phyloP scores from a whole-genome alignment of 30 jellyfish, hydroid and myxozoan species.

The Chironex yamaguchii region DNA sequence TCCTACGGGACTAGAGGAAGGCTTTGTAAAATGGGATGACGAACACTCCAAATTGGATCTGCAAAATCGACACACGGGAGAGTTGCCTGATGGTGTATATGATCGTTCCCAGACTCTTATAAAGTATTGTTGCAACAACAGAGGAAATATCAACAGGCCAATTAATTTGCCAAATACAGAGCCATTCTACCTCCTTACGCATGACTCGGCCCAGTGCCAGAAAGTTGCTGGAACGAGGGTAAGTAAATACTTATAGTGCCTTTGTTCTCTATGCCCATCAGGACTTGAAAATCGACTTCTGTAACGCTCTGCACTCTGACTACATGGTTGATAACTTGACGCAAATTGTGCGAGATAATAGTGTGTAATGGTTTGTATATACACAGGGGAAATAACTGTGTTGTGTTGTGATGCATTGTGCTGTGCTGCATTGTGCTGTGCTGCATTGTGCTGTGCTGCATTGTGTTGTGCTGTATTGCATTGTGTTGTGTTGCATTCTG shows the following conservation, averaged over 20 bases:
- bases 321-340: too few relatives aligned
- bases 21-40: constrained; percentile 95
- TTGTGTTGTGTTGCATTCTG: constrained; percentile 17
- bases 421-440: constrained; percentile 32
- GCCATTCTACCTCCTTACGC: constrained; percentile 91
- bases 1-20: constrained; percentile 95
- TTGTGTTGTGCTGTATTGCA: constrained; percentile 33
- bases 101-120: constrained; percentile 69
- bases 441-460: constrained; percentile 26
- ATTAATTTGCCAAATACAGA: constrained; percentile 86
- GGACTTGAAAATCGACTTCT: too few relatives aligned
- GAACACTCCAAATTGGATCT: constrained; percentile 87
- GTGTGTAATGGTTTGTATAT: too few relatives aligned
- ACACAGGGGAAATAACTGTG: too few relatives aligned
- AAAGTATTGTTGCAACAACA: constrained; percentile 87
- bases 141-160: constrained; percentile 86
- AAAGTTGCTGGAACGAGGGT: constrained; percentile 97
- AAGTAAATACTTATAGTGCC: background rate
- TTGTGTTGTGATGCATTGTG: constrained; percentile 24
- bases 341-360: too few relatives aligned
- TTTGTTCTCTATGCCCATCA: background rate
- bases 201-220: constrained; percentile 93
- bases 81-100: constrained; percentile 89
- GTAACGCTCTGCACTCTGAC: too few relatives aligned
- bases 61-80: constrained; percentile 88